Conservation (phyloP, 2,113 vertebrate genomes). For the Daboia siamensis region DNA sequence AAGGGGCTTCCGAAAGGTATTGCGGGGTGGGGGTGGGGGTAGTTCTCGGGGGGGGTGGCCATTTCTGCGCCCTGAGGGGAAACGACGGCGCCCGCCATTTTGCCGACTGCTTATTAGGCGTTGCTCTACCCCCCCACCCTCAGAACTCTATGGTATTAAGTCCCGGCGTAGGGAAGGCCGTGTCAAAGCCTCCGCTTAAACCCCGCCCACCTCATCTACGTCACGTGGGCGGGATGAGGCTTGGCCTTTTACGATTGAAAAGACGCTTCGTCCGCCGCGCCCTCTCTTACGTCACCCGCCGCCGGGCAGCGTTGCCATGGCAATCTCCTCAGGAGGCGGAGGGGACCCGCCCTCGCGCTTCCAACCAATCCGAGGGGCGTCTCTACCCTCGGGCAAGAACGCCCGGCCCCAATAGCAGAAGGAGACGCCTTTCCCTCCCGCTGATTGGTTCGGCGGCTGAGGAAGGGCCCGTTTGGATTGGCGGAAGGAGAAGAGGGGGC, state of each 20-base stretch:
- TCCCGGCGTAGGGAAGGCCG: too few species aligned
- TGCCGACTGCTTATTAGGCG: too few species aligned
- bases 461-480: background rate
- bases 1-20: too few species aligned
- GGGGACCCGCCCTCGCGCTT: background rate
- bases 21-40: too few species aligned
- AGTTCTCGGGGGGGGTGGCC: too few species aligned
- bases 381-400: background rate
- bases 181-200: background rate
- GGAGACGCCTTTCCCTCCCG: too few species aligned
- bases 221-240: background rate
- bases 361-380: background rate
- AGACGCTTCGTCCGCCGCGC: background rate
- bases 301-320: background rate
- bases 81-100: too few species aligned
- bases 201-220: rapidly evolving
- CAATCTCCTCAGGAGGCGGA: background rate
- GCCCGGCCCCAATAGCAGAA: background rate
- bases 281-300: background rate
- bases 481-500: background rate
- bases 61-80: too few species aligned
- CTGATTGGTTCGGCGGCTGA: background rate
- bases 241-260: background rate
- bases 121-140: too few species aligned
- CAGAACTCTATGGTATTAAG: too few species aligned